Evolutionary conservation across 2,888 invertebrate genomes (phyloP), one percentile per base, ranked within the genome.

Genomic region (Tortrix viridana): DNA sequence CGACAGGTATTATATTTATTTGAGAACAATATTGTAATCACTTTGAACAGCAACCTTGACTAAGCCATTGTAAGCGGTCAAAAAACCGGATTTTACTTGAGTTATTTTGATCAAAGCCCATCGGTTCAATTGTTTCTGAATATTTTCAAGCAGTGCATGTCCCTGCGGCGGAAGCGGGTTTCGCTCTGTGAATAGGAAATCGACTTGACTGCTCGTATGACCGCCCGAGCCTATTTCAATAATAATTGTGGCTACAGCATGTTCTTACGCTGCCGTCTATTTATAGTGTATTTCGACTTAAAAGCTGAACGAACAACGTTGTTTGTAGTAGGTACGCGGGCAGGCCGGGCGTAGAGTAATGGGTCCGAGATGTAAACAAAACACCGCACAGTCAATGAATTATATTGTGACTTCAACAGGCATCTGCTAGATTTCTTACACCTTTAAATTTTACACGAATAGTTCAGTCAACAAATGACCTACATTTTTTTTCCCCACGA

Each of bases 121-220:
- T 67, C 71, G 71, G 70, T 68, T 66, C 70, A 61, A 69, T 68
- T 72, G 68, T 71, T 72, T 73, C 77, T 81, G 80, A 84, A 85
- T 87, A 84, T 86, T 84, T 85, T 84, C 79, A 89, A 82, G 80
- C 88, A 71, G 67, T 71, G 77, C 86, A 86, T 86, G 89, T 84
- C 82, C 81, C 80, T 76, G 73, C 79, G 74, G 72, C 70, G 91
- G 90, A 90, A 89, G 85, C 78, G 71, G 71, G 70, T 67, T 70
- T 71, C 68, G 73, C 71, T 70, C 71, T 81, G 82, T 86, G 89
- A 79, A 80, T 78, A 71, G 85, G 81, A 88, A 86, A 89, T 77
- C 76, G 74, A 79, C 80, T 74, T 69, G 72, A 66, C 65, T 74
- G 72, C 72, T 73, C 69, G 67, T 68, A 70, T 71, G 66, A 65